Evolutionary conservation across 2,888 invertebrate genomes (phyloP).

Genomic region (Meganola albula): DNA sequence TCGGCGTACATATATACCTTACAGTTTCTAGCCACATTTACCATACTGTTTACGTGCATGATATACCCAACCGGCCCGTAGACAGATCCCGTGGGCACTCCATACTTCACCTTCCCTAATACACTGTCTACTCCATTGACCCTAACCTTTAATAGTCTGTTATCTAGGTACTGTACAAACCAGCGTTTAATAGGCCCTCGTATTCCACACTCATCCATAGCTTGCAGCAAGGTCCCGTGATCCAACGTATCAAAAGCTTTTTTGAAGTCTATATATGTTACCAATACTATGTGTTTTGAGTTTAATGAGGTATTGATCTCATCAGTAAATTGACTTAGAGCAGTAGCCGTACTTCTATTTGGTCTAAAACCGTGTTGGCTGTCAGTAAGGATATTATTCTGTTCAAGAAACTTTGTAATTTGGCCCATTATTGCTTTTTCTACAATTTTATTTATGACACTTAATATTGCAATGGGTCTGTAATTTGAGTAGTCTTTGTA

Average conservation of each 20-base stretch:
- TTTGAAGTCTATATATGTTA: slow-evolving; percentile 6
- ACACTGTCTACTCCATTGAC: too few species aligned
- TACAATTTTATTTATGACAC: slow-evolving; percentile 4
- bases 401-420: slow-evolving; percentile 1
- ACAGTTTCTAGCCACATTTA: too few species aligned
- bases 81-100: too few species aligned
- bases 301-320: slow-evolving; percentile 4
- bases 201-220: slow-evolving; percentile 6
- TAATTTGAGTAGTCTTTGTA: slow-evolving; percentile 6
- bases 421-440: slow-evolving; percentile 1
- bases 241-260: slow-evolving; percentile 8
- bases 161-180: slow-evolving; percentile 6
- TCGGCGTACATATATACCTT: too few species aligned
- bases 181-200: slow-evolving; percentile 6
- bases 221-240: slow-evolving; percentile 7
- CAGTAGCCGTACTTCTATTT: slow-evolving; percentile 5
- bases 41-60: too few species aligned
- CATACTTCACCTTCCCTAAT: too few species aligned
- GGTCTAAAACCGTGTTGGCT: slow-evolving; percentile 4
- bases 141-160: too few species aligned
- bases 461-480: slow-evolving; percentile 8
- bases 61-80: too few species aligned
- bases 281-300: slow-evolving; percentile 2
- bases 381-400: neutral
- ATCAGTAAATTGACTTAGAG: slow-evolving; percentile 3